Evolutionary conservation across 2,888 invertebrate genomes (phyloP), one percentile per base, ranked within the genome.

Genomic region (Tolmerus cingulatus): DNA sequence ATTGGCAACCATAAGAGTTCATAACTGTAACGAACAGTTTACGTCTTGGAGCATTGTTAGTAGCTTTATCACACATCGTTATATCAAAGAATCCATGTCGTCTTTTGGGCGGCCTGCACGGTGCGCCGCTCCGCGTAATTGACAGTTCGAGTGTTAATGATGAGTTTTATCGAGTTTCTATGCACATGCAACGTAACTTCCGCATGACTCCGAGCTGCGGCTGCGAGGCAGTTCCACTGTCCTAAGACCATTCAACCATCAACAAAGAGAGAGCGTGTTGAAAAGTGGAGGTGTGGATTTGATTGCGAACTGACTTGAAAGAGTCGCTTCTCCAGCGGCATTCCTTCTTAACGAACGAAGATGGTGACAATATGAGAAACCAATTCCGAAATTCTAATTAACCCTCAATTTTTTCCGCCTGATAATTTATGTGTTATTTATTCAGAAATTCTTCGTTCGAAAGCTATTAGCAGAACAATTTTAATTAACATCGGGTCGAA

Each of bases 381-480:
- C 77, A 77, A 37, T 77, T 77, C 77, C 77, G 77, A 77, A 77
- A 77, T 77, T 77, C 34, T 77, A 77, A 77, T 77, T 77, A 77
- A 77, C 77, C 19, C 77, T 77, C 77, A 37, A 34, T 77, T 74
- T 30, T 77, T 37, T 37, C 5, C 14, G 37, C 34, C 77, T 40
- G 5, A 77, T 77, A 77, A 77, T 77, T 77, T 77, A 77, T 77
- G 77, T 40, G 30, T 27, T 77, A 37, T 77, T 77, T 77, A 77
- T 77, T 77, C 77, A 77, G 37, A 34, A 40, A 77, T 74, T 74
- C 74, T 19, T 5, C n/a, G 37, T 34, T 40, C 77, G 37, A 40
- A 37, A 37, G 37, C 77, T 40, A 77, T 77, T 77, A 77, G 77
- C 77, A 77, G 37, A 37, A 77, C 51, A 77, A 19, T 77, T 77